phyloP scores from a whole-genome alignment of 2,113 vertebrate genomes.

The Poeciliopsis retropinna region DNA sequence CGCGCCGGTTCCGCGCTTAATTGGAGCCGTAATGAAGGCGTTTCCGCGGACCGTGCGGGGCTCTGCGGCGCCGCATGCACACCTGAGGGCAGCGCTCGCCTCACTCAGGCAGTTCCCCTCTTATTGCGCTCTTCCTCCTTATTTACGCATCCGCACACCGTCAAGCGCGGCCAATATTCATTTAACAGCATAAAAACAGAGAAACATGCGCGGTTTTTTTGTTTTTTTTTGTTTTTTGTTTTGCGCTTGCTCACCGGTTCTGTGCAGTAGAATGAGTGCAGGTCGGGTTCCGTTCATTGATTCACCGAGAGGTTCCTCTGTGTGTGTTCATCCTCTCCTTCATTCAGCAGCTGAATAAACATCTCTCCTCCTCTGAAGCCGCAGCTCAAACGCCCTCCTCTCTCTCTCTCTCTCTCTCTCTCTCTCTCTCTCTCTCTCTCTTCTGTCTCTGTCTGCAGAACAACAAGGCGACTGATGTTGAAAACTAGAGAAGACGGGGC shows the following conservation, averaged over 20 bases:
- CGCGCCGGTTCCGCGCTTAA: conserved; percentile 11
- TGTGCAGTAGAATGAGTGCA: conserved; percentile 30
- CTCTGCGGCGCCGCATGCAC: conserved; percentile 24
- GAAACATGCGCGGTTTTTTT: not conserved
- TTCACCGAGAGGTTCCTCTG: conserved; percentile 50
- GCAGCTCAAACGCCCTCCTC: conserved; percentile 31
- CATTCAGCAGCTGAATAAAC: conserved; percentile 56
- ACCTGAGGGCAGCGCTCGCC: conserved; percentile 27
- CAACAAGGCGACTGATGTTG: not conserved
- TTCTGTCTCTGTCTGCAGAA: conserved; percentile 1
- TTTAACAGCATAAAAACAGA: not conserved
- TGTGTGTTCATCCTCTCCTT: conserved; percentile 25
- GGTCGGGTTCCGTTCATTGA: conserved; percentile 55
- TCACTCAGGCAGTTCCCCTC: not conserved
- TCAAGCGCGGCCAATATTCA: not conserved
- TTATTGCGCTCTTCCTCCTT: conserved; percentile 2
- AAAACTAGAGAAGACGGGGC: not conserved
- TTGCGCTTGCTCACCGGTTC: conserved; percentile 41
- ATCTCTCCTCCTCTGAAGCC: conserved; percentile 36
- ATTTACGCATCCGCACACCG: conserved; percentile 40
- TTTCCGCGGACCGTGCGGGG: conserved; percentile 9
- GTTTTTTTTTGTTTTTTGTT: not conserved
- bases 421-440: conserved; percentile 13
- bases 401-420: conserved; percentile 23
- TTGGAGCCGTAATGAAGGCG: conserved; percentile 20